Base-by-base conservation (phyloP, 2,113 vertebrate genomes). In the Ameiurus melas region DNA sequence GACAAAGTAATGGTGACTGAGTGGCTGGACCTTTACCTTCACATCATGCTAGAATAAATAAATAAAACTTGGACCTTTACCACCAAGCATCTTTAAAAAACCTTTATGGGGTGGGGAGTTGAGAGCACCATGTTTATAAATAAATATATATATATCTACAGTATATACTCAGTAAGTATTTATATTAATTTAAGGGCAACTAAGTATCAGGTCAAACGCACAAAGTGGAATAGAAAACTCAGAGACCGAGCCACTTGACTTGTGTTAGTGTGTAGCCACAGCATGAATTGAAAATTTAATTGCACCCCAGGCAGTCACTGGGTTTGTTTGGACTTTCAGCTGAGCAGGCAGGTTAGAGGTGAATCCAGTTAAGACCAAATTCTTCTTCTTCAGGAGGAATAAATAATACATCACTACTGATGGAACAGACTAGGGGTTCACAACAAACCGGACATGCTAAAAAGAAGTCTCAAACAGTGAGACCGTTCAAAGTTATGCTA, bases 31-130 rank as follows among this genome's bases (percentile, higher is more conserved):
- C 60, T 39, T 70, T 86, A 51, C 80, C 84, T 89, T 78, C 75
- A 90, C 85, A 70, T 85, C 90, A 85, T 75, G 89, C 89, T 88
- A 51, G 84, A 92, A 92, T 86, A 88, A 81, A 87, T 79, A 89
- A 33, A 89, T 86, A 81, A 75, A 36, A 25, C 80, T 85, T 84
- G 33, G 33, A 30, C 33, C 33, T 19, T 73, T 53, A 60, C 39
- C 36, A 70, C 80, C 78, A 70, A 55, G 77, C 68, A 33, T 79
- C 43, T 89, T 85, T 70, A 89, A 87, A 90, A 83, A 89, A 58
- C 33, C 36, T 86, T 85, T 77, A 43, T 3, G 25, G n/a, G 39
- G 51, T 2, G 13, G 64, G 12, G 47, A 62, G 60, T 43, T 62
- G 68, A 88, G 77, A 77, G 78, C 30, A 51, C 73, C 47, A 47